These are phyloP conservation scores for Toxostoma redivivum DNA, from an alignment of 2,113 vertebrate species.

Conservation along the genomic window DNA sequence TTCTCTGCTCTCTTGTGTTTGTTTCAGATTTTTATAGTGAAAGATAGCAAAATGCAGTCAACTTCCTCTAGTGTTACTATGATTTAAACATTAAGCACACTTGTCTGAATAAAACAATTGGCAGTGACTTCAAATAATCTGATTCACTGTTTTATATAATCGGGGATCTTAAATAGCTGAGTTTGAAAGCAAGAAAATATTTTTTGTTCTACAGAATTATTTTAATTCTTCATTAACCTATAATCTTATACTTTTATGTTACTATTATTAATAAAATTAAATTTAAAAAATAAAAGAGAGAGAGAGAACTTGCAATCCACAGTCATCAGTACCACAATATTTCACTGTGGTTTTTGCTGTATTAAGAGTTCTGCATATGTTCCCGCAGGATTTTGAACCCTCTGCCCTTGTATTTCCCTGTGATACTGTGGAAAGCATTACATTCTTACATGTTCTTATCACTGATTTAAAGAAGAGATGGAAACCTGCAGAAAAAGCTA, in stretches of 20 bases:
- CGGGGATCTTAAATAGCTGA: neutral
- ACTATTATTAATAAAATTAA: neutral
- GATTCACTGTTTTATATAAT: neutral
- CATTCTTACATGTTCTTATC: neutral
- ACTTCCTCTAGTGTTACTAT: neutral
- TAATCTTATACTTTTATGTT: neutral
- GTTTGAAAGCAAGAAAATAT: neutral
- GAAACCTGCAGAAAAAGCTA: neutral
- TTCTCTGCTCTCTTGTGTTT: neutral
- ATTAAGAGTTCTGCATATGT: neutral
- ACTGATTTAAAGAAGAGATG: neutral
- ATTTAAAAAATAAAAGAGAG: no score
- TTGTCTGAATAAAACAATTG: constrained; percentile 14
- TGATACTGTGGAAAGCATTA: neutral
- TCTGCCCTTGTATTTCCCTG: neutral
- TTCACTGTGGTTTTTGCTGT: neutral
- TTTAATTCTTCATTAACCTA: neutral
- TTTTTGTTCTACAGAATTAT: neutral
- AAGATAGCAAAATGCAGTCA: constrained; percentile 27
- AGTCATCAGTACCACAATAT: neutral
- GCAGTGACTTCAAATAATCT: neutral
- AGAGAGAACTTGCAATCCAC: neutral
- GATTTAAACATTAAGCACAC: constrained; percentile 21
- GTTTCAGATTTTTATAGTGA: constrained; percentile 34
- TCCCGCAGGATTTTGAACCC: neutral